Evolutionary conservation across 2,113 vertebrate species (phyloP).

Genomic region (Peromyscus polionotus): DNA sequence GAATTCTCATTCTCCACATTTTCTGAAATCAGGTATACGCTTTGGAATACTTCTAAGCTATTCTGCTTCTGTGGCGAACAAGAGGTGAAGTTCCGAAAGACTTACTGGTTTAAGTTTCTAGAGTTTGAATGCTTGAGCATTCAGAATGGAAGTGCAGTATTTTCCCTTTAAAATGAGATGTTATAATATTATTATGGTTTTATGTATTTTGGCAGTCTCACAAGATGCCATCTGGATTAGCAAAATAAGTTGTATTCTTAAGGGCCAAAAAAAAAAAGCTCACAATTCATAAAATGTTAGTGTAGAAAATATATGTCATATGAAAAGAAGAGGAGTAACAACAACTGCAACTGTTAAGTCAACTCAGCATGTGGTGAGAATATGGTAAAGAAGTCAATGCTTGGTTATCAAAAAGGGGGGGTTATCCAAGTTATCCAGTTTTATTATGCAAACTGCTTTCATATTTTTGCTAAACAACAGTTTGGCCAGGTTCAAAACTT

Average conservation of each 20-base stretch:
- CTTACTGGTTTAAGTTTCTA: not conserved
- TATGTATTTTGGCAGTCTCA: conserved; percentile 72
- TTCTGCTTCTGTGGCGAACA: not conserved
- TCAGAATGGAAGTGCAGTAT: conserved; percentile 13
- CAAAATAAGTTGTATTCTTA: conserved; percentile 70
- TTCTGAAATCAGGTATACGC: conserved; percentile 6
- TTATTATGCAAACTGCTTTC: conserved; percentile 59
- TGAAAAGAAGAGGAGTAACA: conserved; percentile 20
- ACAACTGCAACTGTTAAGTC: conserved; percentile 46
- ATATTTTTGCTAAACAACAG: conserved; percentile 40
- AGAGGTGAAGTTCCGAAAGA: not conserved
- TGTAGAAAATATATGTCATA: conserved; percentile 60
- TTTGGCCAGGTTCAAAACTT: conserved; percentile 50
- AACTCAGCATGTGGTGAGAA: conserved; percentile 58
- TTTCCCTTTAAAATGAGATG: conserved; percentile 63
- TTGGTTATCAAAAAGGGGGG: conserved; percentile 32
- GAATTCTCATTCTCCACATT: not conserved
- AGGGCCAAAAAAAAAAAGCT: conserved; percentile 60
- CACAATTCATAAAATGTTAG: conserved; percentile 73
- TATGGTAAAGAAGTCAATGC: not conserved
- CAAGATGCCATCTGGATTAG: conserved; percentile 73
- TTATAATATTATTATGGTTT: conserved; percentile 71
- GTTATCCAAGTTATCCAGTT: conserved; percentile 50
- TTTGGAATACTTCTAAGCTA: not conserved
- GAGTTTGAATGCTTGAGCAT: conserved; percentile 49